These are phyloP conservation scores for Merops nubicus DNA, from an alignment of 2,113 vertebrate genomes.

Conservation along the genomic window DNA sequence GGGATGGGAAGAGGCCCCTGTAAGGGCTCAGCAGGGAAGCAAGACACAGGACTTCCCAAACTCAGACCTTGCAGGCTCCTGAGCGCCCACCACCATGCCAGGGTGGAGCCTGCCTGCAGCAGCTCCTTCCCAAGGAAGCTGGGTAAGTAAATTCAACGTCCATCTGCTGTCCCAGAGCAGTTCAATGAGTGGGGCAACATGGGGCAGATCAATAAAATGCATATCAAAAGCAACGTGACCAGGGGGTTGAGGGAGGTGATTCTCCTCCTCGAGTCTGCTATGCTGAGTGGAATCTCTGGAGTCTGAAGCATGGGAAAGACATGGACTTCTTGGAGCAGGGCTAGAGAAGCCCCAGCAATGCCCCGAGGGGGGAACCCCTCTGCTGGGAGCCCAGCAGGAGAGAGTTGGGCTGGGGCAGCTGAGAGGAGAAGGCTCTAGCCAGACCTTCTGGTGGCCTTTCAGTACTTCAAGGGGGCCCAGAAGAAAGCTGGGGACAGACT, in stretches of 20 bases:
- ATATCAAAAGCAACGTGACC: background rate
- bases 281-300: background rate
- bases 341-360: background rate
- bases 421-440: background rate
- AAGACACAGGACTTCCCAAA: background rate
- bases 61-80: background rate
- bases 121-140: background rate
- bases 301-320: background rate
- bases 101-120: background rate
- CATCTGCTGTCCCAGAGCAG: background rate
- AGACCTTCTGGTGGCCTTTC: background rate
- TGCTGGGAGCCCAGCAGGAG: too few relatives aligned
- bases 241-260: background rate
- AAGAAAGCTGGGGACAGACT: background rate
- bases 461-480: background rate
- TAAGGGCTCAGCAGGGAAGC: accelerated
- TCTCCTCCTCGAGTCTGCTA: background rate
- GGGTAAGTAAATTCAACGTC: background rate
- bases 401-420: background rate
- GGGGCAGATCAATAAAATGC: background rate
- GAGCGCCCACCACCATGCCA: accelerated
- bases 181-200: background rate
- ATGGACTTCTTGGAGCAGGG: background rate
- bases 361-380: background rate
- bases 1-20: accelerated